Percentiles rank a stretch among this genome's conserved stretches.
These are phyloP conservation scores for Lutraria rhynchaena DNA, from an alignment of 1,140 invertebrate genomes.

Conservation along the genomic window DNA sequence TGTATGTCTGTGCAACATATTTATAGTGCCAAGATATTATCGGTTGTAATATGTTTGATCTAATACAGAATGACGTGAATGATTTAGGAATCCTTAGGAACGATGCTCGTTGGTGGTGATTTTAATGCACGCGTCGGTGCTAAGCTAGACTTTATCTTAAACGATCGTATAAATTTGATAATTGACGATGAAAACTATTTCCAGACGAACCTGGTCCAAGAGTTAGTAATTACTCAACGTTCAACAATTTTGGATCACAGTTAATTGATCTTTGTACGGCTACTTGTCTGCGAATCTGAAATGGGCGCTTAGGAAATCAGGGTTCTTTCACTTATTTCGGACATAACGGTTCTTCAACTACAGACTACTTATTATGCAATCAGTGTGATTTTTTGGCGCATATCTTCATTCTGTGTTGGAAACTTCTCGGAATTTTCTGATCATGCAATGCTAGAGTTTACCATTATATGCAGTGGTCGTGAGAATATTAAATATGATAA, in stretches of 20 bases:
- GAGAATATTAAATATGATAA: too few species aligned
- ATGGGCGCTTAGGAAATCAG: not conserved
- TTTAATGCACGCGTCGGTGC: slow-evolving; percentile 7
- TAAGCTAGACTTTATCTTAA: slow-evolving; percentile 2
- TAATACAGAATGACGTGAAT: slow-evolving; percentile 10
- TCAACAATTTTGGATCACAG: slow-evolving; percentile 10
- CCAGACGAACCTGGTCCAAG: not conserved
- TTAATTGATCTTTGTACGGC: not conserved
- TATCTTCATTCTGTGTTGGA: too few species aligned
- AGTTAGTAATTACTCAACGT: not conserved
- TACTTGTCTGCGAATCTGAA: slow-evolving; percentile 2
- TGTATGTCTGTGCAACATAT: slow-evolving; percentile 14
- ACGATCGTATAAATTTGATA: too few species aligned
- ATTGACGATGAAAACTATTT: slow-evolving; percentile 28
- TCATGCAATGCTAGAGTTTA: too few species aligned
- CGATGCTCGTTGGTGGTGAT: slow-evolving; percentile 5
- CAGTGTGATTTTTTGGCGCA: not conserved
- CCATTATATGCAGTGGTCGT: too few species aligned
- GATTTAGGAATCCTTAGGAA: not conserved
- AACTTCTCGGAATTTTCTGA: too few species aligned
- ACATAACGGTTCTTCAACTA: not conserved
- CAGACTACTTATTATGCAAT: not conserved
- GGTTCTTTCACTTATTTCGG: not conserved
- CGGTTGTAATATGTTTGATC: slow-evolving; percentile 1
- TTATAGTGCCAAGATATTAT: slow-evolving; percentile 11